Evolutionary conservation across 2,113 vertebrate genomes (phyloP).

Genomic region (Ranitomeya imitator): DNA sequence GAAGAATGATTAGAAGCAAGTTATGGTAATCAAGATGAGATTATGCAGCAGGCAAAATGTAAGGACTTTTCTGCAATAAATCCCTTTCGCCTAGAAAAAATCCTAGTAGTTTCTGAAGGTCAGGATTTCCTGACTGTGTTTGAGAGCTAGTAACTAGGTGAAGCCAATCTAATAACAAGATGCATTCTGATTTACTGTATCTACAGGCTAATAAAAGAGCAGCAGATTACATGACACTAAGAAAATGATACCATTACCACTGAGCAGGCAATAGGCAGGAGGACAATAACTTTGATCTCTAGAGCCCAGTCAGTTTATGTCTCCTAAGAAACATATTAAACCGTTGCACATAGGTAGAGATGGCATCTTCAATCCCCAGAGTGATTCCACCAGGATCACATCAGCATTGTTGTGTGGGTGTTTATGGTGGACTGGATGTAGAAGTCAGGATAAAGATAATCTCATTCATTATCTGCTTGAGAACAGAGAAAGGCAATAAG

Average conservation of each 20-base stretch:
- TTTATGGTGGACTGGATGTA: constrained; percentile 17
- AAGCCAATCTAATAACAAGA: neutral
- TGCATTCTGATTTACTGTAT: neutral
- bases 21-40: no score
- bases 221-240: neutral
- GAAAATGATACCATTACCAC: neutral
- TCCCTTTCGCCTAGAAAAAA: neutral
- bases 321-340: neutral
- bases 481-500: constrained; percentile 5
- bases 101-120: neutral
- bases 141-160: neutral
- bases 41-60: neutral
- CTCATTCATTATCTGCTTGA: constrained; percentile 43
- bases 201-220: neutral
- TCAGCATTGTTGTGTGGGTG: constrained; percentile 44
- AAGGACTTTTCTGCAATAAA: neutral
- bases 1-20: no score
- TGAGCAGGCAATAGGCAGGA: neutral
- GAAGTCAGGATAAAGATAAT: constrained; percentile 19
- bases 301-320: neutral
- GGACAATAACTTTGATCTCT: constrained; percentile 30
- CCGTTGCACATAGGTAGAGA: constrained; percentile 22
- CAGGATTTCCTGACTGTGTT: neutral
- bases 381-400: constrained; percentile 9
- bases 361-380: constrained; percentile 9